These are phyloP conservation scores for Propithecus deckenii DNA, from an alignment of 2,797 vertebrate genomes.

Conservation along the genomic window DNA sequence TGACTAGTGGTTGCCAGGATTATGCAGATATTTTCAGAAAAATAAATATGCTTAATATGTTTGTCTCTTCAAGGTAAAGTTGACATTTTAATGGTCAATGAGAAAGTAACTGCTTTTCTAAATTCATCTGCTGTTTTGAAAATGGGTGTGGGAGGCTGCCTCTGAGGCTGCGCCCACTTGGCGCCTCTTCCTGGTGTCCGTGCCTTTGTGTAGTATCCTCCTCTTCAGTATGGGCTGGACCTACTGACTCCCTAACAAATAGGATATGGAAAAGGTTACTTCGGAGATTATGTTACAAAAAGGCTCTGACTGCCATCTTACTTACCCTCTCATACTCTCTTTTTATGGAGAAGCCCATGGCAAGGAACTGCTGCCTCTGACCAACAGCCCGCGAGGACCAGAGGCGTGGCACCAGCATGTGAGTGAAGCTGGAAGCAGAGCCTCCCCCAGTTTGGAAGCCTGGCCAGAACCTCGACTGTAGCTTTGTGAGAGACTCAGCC, in stretches of 20 bases:
- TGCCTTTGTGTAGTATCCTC: background rate
- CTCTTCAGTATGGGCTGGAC: background rate
- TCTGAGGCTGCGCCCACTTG: background rate
- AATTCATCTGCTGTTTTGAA: conserved; percentile 18
- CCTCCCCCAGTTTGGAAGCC: background rate
- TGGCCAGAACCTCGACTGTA: background rate
- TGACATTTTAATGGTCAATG: background rate
- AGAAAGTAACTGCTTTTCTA: conserved; percentile 1
- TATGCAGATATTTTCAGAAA: conserved; percentile 26
- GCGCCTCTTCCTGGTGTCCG: background rate
- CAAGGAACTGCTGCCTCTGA: background rate
- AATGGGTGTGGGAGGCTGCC: background rate
- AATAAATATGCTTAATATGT: background rate
- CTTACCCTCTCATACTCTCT: background rate
- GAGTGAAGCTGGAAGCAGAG: background rate
- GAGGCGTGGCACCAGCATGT: background rate
- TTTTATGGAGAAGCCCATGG: background rate
- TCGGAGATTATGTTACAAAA: background rate
- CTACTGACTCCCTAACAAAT: background rate
- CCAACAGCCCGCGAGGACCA: background rate
- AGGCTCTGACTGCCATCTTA: background rate
- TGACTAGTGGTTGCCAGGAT: background rate
- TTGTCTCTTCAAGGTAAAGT: conserved; percentile 21
- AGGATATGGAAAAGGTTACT: background rate
- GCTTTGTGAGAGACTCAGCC: background rate